Conservation (phyloP, 2,888 invertebrate species). For the Trimorus sp. region DNA sequence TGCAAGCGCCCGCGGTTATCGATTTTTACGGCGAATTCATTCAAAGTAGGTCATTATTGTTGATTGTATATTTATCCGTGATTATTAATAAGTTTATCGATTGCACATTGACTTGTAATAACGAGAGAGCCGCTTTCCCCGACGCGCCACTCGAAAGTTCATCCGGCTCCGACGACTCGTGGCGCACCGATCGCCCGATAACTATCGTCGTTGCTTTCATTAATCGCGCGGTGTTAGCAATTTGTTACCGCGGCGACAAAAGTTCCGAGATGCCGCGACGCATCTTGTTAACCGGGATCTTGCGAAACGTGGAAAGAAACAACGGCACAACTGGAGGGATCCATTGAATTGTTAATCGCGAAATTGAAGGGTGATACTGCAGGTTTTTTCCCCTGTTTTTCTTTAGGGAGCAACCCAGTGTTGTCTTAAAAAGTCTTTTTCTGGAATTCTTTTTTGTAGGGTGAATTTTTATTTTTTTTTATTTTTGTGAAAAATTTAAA, state of each 20-base stretch:
- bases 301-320: neutral
- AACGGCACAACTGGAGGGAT: neutral
- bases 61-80: constrained; percentile 45
- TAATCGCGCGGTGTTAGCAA: constrained; percentile 30
- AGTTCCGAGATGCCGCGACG: neutral
- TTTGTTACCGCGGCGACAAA: constrained; percentile 11
- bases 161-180: constrained; percentile 32
- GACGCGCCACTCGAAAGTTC: constrained; percentile 35
- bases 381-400: too few species aligned
- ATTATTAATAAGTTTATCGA: constrained; percentile 58
- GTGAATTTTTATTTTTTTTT: too few species aligned
- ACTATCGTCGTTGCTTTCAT: constrained; percentile 42
- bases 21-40: constrained; percentile 56
- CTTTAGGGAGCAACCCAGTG: too few species aligned
- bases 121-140: constrained; percentile 23
- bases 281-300: constrained; percentile 7
- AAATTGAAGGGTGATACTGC: neutral
- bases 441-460: too few species aligned
- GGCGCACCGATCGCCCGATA: constrained; percentile 43
- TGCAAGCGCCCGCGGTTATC: constrained; percentile 67
- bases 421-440: too few species aligned
- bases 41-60: constrained; percentile 50
- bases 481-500: too few species aligned
- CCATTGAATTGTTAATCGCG: neutral
- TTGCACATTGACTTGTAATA: constrained; percentile 48